Base-by-base conservation (phyloP, 2,888 invertebrate species). In the Rotaria socialis region DNA sequence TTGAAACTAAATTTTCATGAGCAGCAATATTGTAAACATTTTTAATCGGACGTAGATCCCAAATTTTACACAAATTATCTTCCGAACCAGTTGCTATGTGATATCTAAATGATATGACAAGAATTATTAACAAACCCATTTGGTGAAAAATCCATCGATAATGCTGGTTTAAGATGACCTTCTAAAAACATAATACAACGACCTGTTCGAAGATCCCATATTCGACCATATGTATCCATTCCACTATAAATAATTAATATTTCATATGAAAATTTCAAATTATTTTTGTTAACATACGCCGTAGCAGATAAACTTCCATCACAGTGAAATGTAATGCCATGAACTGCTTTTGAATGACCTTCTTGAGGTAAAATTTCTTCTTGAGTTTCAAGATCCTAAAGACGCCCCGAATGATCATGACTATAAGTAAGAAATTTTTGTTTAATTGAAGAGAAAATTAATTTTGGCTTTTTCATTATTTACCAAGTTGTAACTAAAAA, bases 171-270 rank as follows among this genome's bases (percentile, higher is more conserved):
- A 85, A 97, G 93, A 91, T 99, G 99, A 0, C 99, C 99, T 91
- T 97, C 97, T 91, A 99, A 94, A 91, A 99, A 97, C 97, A 99
- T 97, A 85, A 99, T 94, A 90, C 99, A 99, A 74, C 97, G 93
- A 0, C 96, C 98, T 1, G 97, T 97, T 85, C 98, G 93, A 85
- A 99, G 92, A 91, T 99, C 99, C 99, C 99, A 99, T 3, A 99
- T 95, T 87, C 99, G 93, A 0, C 97, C 98, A 92, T 96, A 99
- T 0, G 96, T 94, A 92, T 99, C 99, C 90, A 96, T 93, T 0
- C 98, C 97, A 0, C 95, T 95, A 90, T 16, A 52, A 16, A 8
- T 8, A 52, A 52, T 52, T 52, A 14, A 52, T 52, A 52, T 52
- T 52, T 16, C 1, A 52, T 16, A 52, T 52, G 11, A 16, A 52